Evolutionary conservation across 1,140 invertebrate genomes (phyloP).

Genomic region (Anagrus nilaparvatae): DNA sequence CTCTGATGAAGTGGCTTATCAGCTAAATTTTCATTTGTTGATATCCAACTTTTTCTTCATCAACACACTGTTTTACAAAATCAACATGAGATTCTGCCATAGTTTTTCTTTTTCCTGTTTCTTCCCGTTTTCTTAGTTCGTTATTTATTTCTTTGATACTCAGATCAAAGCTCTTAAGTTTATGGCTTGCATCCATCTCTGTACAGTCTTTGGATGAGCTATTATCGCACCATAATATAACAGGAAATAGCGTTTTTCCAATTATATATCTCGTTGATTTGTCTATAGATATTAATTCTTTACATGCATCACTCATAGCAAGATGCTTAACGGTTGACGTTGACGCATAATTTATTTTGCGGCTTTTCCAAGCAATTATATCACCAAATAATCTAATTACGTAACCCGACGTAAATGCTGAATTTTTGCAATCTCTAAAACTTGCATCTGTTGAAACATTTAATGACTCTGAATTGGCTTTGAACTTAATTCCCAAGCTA

Average conservation of each 20-base stretch:
- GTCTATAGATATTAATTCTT: slow-evolving; percentile 7
- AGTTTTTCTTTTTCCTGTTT: too few species aligned
- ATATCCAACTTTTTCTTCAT: too few species aligned
- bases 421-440: slow-evolving; percentile 14
- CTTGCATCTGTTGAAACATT: slow-evolving; percentile 16
- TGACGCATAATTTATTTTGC: slow-evolving; percentile 9
- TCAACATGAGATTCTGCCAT: too few species aligned
- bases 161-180: too few species aligned
- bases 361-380: slow-evolving; percentile 11
- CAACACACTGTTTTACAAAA: too few species aligned
- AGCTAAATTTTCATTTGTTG: too few species aligned
- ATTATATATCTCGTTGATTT: neutral
- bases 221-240: slow-evolving; percentile 4
- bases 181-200: too few species aligned
- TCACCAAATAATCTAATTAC: slow-evolving; percentile 12
- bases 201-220: slow-evolving; percentile 1
- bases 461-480: too few species aligned
- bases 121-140: too few species aligned
- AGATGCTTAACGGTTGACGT: slow-evolving; percentile 12
- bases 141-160: too few species aligned
- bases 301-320: slow-evolving; percentile 11
- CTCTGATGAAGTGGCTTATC: too few species aligned
- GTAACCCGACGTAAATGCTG: slow-evolving; percentile 11
- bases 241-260: neutral
- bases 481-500: too few species aligned